These are phyloP conservation scores for Caenorhabditis brenneri DNA, from an alignment of 1,140 invertebrate genomes.

Conservation along the genomic window DNA sequence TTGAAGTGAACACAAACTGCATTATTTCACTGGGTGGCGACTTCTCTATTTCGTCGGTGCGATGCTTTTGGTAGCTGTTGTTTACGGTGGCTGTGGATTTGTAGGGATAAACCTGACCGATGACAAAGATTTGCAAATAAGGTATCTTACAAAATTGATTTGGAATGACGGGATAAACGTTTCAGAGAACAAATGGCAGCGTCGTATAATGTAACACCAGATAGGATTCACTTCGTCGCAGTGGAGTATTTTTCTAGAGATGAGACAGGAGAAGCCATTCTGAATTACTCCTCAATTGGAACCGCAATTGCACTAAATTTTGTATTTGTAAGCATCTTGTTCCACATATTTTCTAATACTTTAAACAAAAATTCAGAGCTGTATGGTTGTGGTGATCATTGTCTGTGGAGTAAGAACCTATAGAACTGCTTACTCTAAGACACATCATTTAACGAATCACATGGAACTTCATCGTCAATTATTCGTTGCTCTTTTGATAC, in stretches of 20 bases:
- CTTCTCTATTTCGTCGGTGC: not conserved
- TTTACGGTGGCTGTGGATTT: not conserved
- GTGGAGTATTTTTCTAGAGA: not conserved
- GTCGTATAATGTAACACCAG: not conserved
- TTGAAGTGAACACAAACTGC: not conserved
- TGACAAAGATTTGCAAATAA: not conserved
- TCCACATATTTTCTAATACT: not conserved
- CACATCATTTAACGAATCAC: not conserved
- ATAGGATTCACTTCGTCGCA: not conserved
- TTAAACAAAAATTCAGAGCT: not conserved
- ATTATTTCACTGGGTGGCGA: not conserved
- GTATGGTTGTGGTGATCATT: not conserved
- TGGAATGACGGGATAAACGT: not conserved
- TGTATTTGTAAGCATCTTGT: not conserved
- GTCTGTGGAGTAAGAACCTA: not conserved
- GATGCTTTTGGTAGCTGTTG: not conserved
- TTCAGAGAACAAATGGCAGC: not conserved
- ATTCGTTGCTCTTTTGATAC: not conserved
- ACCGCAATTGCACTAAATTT: not conserved
- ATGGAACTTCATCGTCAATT: not conserved
- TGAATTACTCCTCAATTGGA: not conserved
- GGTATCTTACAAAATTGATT: not conserved
- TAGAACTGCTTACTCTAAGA: not conserved
- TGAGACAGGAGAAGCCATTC: not conserved
- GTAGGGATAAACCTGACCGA: not conserved